Percentiles rank a stretch among this genome's conserved stretches.
phyloP scores from a whole-genome alignment of 1,140 invertebrate species.

The Hermetia illucens region DNA sequence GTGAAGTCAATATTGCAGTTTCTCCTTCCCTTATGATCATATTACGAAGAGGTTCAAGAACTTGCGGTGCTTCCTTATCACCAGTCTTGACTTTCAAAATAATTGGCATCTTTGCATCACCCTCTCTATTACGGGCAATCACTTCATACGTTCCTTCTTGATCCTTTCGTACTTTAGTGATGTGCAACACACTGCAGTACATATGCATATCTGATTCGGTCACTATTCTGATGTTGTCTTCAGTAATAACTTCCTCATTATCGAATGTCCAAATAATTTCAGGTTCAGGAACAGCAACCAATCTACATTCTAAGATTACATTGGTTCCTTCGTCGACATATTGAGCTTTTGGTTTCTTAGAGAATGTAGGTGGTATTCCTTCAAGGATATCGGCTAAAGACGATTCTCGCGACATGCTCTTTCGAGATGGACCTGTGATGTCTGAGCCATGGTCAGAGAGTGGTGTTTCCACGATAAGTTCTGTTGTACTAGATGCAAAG shows the following conservation, averaged over 20 bases:
- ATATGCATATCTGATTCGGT: slow-evolving; percentile 80
- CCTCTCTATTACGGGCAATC: slow-evolving; percentile 75
- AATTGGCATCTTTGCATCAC: slow-evolving; percentile 69
- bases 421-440: slow-evolving; percentile 59
- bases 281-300: slow-evolving; percentile 81
- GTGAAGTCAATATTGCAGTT: slow-evolving; percentile 55
- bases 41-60: slow-evolving; percentile 61
- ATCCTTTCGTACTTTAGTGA: slow-evolving; percentile 56
- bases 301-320: slow-evolving; percentile 66
- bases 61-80: slow-evolving; percentile 60
- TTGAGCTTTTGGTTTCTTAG: slow-evolving; percentile 68
- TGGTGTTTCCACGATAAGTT: slow-evolving; percentile 73
- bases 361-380: slow-evolving; percentile 87
- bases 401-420: slow-evolving; percentile 74
- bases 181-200: slow-evolving; percentile 68
- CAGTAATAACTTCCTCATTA: slow-evolving; percentile 50
- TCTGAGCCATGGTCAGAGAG: slow-evolving; percentile 80
- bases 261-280: slow-evolving; percentile 75
- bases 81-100: slow-evolving; percentile 68
- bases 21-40: slow-evolving; percentile 64
- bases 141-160: slow-evolving; percentile 85
- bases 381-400: slow-evolving; percentile 81
- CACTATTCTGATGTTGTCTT: slow-evolving; percentile 50
- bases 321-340: slow-evolving; percentile 66
- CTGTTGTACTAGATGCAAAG: slow-evolving; percentile 81